phyloP scores from a whole-genome alignment of 2,113 vertebrate genomes.

The Megalops atlanticus region DNA sequence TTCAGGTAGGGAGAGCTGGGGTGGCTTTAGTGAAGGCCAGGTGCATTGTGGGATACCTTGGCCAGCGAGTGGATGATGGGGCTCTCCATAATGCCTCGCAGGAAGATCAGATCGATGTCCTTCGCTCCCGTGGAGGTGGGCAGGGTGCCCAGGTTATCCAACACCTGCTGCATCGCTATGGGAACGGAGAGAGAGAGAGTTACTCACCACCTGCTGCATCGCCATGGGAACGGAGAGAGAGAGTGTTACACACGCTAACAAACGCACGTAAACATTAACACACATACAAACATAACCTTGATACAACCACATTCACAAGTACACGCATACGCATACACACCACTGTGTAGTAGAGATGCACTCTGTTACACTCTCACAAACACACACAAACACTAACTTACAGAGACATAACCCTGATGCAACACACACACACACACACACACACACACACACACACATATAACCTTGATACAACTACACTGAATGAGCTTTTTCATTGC shows the following conservation, averaged over 20 bases:
- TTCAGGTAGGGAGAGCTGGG: too few species aligned
- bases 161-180: constrained; percentile 93
- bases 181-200: constrained; percentile 30
- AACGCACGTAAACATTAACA: not conserved
- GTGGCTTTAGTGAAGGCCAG: too few species aligned
- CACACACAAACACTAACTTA: not conserved
- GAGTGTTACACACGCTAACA: constrained; percentile 14
- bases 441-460: constrained; percentile 22
- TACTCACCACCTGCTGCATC: not conserved
- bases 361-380: not conserved
- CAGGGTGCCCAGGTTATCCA: constrained; percentile 86
- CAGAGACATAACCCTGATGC: too few species aligned
- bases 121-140: constrained; percentile 86
- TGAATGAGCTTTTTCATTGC: too few species aligned
- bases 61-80: constrained; percentile 86
- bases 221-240: too few species aligned
- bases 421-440: not conserved
- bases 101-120: constrained; percentile 97
- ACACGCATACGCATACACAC: too few species aligned
- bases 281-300: not conserved
- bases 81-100: constrained; percentile 98
- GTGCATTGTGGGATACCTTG: constrained; percentile 77
- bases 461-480: too few species aligned
- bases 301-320: not conserved
- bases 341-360: too few species aligned